These are phyloP conservation scores for Tringa solitaria DNA, from an alignment of 2,113 vertebrate species.

Conservation along the genomic window DNA sequence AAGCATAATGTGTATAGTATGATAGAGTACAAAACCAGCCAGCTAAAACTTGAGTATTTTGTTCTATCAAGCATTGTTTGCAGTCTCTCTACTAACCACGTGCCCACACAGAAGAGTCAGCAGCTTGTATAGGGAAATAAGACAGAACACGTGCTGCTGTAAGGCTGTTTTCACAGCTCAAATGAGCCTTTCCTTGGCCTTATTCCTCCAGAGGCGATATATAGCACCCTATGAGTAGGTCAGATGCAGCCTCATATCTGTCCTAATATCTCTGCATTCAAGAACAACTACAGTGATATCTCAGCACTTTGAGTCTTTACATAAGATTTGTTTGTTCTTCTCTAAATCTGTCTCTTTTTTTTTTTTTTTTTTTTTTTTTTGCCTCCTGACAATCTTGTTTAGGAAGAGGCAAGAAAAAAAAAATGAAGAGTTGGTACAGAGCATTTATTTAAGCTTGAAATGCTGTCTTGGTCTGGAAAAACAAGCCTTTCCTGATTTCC, in stretches of 20 bases:
- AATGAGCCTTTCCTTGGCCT: not conserved
- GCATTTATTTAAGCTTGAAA: conserved; percentile 2
- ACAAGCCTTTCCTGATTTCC: conserved; percentile 14
- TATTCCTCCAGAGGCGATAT: not conserved
- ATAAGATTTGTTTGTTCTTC: not conserved
- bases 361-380: fast-evolving
- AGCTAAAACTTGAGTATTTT: not conserved
- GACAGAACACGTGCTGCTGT: not conserved
- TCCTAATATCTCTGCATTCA: not conserved
- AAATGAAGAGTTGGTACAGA: not conserved
- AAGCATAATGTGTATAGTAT: too few species aligned
- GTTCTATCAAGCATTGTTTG: not conserved
- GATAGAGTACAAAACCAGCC: not conserved
- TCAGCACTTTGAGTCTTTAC: not conserved
- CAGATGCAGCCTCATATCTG: not conserved
- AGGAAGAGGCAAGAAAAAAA: not conserved
- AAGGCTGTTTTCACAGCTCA: not conserved
- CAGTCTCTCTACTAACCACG: not conserved
- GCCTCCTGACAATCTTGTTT: not conserved
- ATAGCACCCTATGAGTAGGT: not conserved
- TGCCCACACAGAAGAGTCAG: not conserved
- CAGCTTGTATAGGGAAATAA: not conserved
- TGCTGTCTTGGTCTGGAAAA: conserved; percentile 4
- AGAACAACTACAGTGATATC: not conserved
- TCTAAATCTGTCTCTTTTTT: fast-evolving